A percentile compares a stretch with the other conserved stretches of the same genome.
These are phyloP conservation scores for Trachops cirrhosus DNA, from an alignment of 2,797 vertebrate genomes.

Conservation along the genomic window DNA sequence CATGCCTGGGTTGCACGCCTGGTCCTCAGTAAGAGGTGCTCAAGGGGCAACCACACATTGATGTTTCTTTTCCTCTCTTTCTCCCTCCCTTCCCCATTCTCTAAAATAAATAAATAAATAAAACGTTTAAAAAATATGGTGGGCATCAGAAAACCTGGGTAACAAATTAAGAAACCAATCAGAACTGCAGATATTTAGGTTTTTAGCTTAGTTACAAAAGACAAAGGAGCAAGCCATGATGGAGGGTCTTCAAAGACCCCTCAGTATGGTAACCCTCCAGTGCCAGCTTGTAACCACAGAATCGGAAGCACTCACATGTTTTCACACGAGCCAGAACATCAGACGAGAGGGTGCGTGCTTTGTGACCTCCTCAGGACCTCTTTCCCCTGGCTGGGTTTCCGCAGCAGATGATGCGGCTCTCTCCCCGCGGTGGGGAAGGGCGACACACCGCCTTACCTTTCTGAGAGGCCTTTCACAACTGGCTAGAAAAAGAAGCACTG, in stretches of 20 bases:
- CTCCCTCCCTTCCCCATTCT: too few relatives aligned
- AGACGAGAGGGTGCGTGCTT: fast-evolving
- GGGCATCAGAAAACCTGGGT: neutral
- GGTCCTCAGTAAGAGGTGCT: too few relatives aligned
- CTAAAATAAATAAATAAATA: too few relatives aligned
- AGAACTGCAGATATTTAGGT: neutral
- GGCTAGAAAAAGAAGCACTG: neutral
- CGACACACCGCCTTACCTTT: neutral
- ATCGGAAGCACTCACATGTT: too few relatives aligned
- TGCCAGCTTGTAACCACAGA: neutral
- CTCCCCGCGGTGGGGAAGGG: neutral
- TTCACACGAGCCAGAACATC: neutral
- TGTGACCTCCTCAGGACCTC: neutral
- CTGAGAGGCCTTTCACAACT: neutral
- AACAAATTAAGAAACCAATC: neutral
- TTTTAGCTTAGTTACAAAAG: neutral
- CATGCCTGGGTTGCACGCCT: too few relatives aligned
- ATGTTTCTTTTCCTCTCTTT: too few relatives aligned
- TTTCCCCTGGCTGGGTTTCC: neutral
- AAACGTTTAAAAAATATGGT: too few relatives aligned
- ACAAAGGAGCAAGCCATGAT: neutral
- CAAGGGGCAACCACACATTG: too few relatives aligned
- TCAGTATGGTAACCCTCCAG: neutral
- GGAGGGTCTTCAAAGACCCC: neutral
- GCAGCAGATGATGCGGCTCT: neutral